Percentiles rank a stretch among this genome's conserved stretches.
Evolutionary conservation across 1,140 invertebrate species (phyloP).

Genomic region (Armadillidium nasatum): DNA sequence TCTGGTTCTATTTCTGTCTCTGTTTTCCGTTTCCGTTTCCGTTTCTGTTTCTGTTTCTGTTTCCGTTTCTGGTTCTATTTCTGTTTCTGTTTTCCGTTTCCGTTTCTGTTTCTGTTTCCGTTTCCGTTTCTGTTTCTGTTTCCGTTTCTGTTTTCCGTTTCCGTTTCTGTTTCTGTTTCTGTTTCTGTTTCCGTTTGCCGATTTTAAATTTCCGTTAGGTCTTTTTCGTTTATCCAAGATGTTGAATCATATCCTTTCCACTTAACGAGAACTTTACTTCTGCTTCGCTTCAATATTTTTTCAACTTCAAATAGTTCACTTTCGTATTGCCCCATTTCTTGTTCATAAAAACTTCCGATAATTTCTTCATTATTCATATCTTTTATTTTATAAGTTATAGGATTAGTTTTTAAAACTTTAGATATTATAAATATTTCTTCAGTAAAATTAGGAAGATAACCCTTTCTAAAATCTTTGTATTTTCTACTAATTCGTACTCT

Average conservation of each 20-base stretch:
- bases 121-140: background rate
- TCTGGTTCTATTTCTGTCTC: no score
- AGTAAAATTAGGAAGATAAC: conserved; percentile 44
- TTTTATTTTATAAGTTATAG: conserved; percentile 32
- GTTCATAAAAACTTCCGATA: conserved; percentile 28
- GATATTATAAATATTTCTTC: conserved; percentile 45
- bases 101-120: background rate
- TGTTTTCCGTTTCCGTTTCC: background rate
- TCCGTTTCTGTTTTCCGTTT: background rate
- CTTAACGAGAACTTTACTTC: background rate
- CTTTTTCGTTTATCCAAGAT: background rate
- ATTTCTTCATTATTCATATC: conserved; percentile 34
- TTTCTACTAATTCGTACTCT: conserved; percentile 44
- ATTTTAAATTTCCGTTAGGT: background rate
- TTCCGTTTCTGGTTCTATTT: no score
- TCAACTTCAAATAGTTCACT: conserved; percentile 25
- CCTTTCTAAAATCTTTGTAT: conserved; percentile 35
- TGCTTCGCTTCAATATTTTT: conserved; percentile 22
- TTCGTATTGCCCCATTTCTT: conserved; percentile 5
- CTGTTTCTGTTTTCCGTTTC: no score
- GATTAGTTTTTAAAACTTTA: conserved; percentile 34
- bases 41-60: background rate
- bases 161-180: background rate
- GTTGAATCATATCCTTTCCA: conserved; percentile 17
- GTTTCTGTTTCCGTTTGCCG: background rate